These are phyloP conservation scores for Forbesichthys papilliferus DNA, from an alignment of 2,113 vertebrate species.

Conservation along the genomic window DNA sequence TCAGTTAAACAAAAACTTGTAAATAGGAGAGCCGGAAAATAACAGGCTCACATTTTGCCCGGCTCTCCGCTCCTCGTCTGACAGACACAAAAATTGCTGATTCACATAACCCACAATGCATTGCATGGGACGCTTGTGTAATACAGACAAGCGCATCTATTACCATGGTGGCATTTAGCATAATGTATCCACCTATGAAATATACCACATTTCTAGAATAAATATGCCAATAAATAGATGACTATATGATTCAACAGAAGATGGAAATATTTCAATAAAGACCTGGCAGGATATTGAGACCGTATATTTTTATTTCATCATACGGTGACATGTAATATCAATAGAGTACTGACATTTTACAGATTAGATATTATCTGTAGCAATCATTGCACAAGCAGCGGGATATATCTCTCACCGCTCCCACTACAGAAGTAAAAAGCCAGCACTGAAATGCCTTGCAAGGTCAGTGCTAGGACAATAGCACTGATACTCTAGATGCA, in stretches of 20 bases:
- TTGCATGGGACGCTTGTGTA: conserved; percentile 1
- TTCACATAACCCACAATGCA: conserved; percentile 30
- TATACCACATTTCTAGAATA: not conserved
- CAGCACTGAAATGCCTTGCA: not conserved
- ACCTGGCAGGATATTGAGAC: not conserved
- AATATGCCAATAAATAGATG: not conserved
- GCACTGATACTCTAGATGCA: not conserved
- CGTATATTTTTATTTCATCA: not conserved
- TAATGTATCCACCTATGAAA: not conserved
- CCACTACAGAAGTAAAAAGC: not conserved
- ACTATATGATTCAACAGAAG: not conserved
- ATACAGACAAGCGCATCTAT: conserved; percentile 1
- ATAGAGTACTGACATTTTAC: not conserved
- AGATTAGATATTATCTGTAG: not conserved
- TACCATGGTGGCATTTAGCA: conserved; percentile 7
- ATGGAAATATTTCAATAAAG: not conserved
- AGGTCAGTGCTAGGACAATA: not conserved
- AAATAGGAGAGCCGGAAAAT: not conserved
- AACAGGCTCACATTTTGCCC: not conserved
- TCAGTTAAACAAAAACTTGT: not conserved
- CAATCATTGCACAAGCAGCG: not conserved
- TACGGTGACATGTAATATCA: not conserved
- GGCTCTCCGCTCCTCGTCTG: not conserved
- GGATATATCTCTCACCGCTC: not conserved
- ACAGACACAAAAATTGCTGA: conserved; percentile 12